phyloP scores from a whole-genome alignment of 2,888 invertebrate genomes.

The Leptopterna dolabrata region DNA sequence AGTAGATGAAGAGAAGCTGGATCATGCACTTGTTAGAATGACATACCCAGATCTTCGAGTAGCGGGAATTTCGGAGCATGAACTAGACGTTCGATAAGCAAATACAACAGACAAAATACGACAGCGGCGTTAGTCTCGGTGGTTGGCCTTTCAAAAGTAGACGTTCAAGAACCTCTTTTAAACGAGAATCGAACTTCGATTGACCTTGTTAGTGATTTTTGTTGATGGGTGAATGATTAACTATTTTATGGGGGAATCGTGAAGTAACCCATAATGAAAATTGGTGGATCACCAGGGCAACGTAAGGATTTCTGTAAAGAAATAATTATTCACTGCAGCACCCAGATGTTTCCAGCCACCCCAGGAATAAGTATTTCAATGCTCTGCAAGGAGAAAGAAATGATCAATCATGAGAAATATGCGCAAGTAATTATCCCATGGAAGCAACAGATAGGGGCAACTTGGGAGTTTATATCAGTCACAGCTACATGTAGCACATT shows the following conservation, averaged over 20 bases:
- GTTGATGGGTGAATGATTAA: not conserved
- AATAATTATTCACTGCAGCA: too few species aligned
- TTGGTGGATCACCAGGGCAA: too few species aligned
- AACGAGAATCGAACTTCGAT: not conserved
- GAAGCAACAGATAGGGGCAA: too few species aligned
- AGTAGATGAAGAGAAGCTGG: conserved; percentile 35
- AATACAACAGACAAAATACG: conserved; percentile 58
- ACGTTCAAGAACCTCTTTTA: not conserved
- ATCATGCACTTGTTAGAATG: conserved; percentile 59
- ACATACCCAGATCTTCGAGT: conserved; percentile 74
- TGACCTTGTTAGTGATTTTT: not conserved
- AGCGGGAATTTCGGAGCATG: conserved; percentile 74
- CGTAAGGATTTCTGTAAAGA: too few species aligned
- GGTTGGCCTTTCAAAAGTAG: not conserved
- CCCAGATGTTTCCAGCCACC: not conserved
- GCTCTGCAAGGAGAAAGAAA: not conserved
- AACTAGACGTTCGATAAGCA: conserved; percentile 67
- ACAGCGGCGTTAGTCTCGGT: conserved; percentile 53
- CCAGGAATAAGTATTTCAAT: not conserved
- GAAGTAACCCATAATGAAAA: too few species aligned
- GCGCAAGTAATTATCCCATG: too few species aligned
- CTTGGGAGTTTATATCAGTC: too few species aligned
- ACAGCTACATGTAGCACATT: too few species aligned
- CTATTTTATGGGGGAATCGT: not conserved
- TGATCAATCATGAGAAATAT: too few species aligned